These are phyloP conservation scores for Trididemnum miniatum DNA, from an alignment of 23 tunicate species.

Conservation along the genomic window DNA sequence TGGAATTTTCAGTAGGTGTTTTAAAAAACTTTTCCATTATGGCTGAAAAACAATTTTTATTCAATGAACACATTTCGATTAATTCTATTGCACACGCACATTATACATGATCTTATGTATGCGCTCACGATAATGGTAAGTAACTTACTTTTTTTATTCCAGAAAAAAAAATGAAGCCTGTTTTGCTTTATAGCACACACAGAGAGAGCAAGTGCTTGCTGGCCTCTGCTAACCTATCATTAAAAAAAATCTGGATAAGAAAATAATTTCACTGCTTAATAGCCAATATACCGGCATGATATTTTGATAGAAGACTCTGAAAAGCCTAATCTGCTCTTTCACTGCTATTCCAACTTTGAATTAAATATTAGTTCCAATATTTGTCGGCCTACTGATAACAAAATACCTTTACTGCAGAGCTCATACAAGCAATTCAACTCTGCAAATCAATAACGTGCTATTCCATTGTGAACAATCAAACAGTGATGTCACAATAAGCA, in stretches of 20 bases:
- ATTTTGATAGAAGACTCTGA: constrained; percentile 8
- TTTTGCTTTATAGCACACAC: background rate
- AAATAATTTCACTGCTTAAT: constrained; percentile 6
- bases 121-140: too few relatives aligned
- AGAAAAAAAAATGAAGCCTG: too few relatives aligned
- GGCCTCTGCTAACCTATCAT: constrained; percentile 4
- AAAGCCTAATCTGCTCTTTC: constrained; percentile 19
- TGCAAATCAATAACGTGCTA: background rate
- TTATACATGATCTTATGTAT: constrained; percentile 7
- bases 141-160: too few relatives aligned
- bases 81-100: constrained; percentile 17
- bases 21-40: constrained; percentile 15
- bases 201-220: constrained; percentile 2
- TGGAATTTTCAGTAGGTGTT: too few relatives aligned
- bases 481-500: constrained; percentile 14
- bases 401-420: constrained; percentile 13
- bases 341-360: constrained; percentile 8
- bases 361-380: constrained; percentile 19
- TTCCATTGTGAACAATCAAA: constrained; percentile 11
- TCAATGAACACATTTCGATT: constrained; percentile 11
- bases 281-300: constrained; percentile 12
- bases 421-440: constrained; percentile 8
- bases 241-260: background rate
- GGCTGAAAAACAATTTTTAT: constrained; percentile 4
- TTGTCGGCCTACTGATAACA: constrained; percentile 23